Percentiles rank a stretch among this genome's conserved stretches.
Evolutionary conservation across 2,888 invertebrate genomes (phyloP).

Genomic region (Eupithecia vulgata): DNA sequence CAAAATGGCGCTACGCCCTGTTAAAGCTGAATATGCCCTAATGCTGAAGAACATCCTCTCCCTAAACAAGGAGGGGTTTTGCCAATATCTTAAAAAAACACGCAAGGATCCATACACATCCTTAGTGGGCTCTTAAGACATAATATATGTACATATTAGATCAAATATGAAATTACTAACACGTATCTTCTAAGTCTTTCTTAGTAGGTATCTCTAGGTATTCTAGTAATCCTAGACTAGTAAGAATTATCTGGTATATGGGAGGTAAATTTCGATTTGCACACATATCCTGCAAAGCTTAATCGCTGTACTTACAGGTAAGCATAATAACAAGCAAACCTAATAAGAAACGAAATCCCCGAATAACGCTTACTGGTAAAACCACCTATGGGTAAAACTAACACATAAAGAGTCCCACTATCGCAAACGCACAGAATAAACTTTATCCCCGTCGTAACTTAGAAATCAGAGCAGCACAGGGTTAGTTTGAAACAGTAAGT

Average conservation of each 20-base stretch:
- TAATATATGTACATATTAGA: too few species aligned
- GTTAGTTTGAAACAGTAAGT: slow-evolving; percentile 2
- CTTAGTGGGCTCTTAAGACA: too few species aligned
- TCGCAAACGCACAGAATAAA: slow-evolving; percentile 31
- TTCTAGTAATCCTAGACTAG: not conserved
- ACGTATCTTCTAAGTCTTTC: not conserved
- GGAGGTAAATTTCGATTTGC: not conserved
- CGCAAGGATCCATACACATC: too few species aligned
- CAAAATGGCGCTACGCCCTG: too few species aligned
- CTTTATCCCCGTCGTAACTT: slow-evolving; percentile 50
- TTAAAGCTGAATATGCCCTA: too few species aligned
- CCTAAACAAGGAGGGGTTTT: too few species aligned
- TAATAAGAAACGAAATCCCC: slow-evolving; percentile 5
- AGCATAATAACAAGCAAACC: slow-evolving; percentile 2
- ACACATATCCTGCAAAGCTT: not conserved
- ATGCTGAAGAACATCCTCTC: too few species aligned
- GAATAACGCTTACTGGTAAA: slow-evolving; percentile 23
- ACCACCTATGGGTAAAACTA: slow-evolving; percentile 23
- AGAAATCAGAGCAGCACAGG: slow-evolving; percentile 66
- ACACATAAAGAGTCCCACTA: slow-evolving; percentile 19
- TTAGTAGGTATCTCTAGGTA: not conserved
- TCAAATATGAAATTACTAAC: too few species aligned
- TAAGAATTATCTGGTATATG: not conserved
- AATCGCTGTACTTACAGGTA: not conserved
- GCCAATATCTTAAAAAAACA: too few species aligned